Conservation (phyloP, 2,113 vertebrate genomes). For the Clarias macrocephalus region DNA sequence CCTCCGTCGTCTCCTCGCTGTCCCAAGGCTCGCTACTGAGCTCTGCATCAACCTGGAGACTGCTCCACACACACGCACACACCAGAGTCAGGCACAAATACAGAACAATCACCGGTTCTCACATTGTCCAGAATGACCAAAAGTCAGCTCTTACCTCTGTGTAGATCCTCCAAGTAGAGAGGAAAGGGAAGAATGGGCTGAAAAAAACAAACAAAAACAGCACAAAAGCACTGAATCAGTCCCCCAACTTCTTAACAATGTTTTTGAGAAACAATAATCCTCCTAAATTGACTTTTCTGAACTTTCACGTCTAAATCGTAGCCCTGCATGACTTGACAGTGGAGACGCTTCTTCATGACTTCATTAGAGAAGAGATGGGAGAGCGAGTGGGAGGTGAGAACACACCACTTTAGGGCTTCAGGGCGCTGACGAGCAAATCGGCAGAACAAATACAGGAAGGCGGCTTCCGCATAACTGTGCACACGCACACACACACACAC, state of each 20-base stretch:
- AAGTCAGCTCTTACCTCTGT: slow-evolving; percentile 37
- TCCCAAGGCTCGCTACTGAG: slow-evolving; percentile 45
- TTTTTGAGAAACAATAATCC: background rate
- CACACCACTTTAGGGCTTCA: slow-evolving; percentile 7
- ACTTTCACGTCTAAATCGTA: background rate
- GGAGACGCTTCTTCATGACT: background rate
- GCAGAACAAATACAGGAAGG: slow-evolving; percentile 61
- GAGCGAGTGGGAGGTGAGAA: slow-evolving; percentile 35
- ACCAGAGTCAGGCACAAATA: background rate
- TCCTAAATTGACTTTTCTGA: background rate
- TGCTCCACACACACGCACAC: slow-evolving; percentile 17
- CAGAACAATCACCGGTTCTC: background rate
- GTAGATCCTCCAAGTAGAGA: slow-evolving; percentile 42
- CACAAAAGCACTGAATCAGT: slow-evolving; percentile 12
- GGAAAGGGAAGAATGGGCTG: slow-evolving; percentile 24
- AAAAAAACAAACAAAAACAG: background rate
- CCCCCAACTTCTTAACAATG: background rate
- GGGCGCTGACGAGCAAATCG: slow-evolving; percentile 36
- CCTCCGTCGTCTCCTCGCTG: slow-evolving; percentile 57
- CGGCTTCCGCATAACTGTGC: slow-evolving; percentile 50
- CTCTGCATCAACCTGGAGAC: slow-evolving; percentile 54
- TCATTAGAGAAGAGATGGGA: background rate
- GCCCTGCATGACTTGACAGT: background rate
- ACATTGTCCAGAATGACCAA: background rate
- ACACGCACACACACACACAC: slow-evolving; percentile 31